Evolutionary conservation across 2,797 vertebrate genomes (phyloP).

Genomic region (Liasis olivaceus): DNA sequence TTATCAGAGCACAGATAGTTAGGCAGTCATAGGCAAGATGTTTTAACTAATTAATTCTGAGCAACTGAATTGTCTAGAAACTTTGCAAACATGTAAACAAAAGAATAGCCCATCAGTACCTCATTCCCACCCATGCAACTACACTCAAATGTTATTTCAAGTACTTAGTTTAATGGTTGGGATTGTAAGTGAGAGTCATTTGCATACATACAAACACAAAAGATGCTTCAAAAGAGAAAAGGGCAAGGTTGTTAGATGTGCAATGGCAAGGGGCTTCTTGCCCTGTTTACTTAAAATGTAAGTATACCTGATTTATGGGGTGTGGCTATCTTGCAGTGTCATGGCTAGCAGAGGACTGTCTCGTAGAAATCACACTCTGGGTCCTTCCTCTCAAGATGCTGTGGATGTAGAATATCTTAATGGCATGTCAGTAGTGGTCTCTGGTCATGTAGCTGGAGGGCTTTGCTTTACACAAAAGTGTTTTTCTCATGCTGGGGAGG

Average conservation of each 20-base stretch:
- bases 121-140: background rate
- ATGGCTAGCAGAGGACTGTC: background rate
- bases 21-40: background rate
- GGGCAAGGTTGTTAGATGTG: background rate
- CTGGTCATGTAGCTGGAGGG: background rate
- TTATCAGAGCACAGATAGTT: background rate
- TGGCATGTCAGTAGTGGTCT: background rate
- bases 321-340: background rate
- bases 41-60: background rate
- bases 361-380: background rate
- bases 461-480: background rate
- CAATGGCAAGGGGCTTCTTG: background rate
- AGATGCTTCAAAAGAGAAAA: background rate
- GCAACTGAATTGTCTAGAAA: background rate
- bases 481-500: background rate
- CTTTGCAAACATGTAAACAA: background rate
- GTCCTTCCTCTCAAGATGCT: background rate
- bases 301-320: background rate
- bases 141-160: background rate
- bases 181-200: background rate
- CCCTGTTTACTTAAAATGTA: background rate
- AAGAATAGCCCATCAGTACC: background rate
- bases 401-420: background rate
- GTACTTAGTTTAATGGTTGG: background rate
- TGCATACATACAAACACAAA: background rate